Evolutionary conservation across 2,113 vertebrate genomes (phyloP), one percentile per base, ranked within the genome.

Genomic region (Melanerpes aurifrons): DNA sequence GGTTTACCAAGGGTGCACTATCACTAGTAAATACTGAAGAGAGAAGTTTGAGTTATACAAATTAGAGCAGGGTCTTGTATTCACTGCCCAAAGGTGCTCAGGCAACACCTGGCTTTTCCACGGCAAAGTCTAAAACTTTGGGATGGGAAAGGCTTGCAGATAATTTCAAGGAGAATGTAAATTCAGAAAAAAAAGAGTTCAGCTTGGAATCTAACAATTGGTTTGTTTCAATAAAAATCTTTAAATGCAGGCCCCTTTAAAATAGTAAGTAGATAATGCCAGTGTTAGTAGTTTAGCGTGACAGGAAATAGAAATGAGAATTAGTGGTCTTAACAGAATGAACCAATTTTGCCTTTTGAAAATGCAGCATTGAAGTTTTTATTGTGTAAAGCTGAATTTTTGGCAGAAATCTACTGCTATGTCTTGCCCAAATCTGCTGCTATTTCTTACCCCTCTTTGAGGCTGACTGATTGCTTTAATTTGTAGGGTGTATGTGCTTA

Each of bases 401-500:
- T 91, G 61, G 67, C 85, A 90, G 64, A 29, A 84, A 28, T 28
- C 16, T 84, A 21, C 54, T 68, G 78, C 4, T 89, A 64, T 74
- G 91, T 87, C 72, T 93, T 87, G 45, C 58, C 72, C 28, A 53
- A 37, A 10, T 28, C 18, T 84, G 21, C 54, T 68, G 78, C 4
- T 87, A 68, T 74, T 93, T 87, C 72, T 93, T 87, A 37, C 62
- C 72, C 25, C 53, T 93, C 72, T 94, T 93, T 79, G 93, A 94
- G 82, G 64, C 82, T 94, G 92, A 91, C 75, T 92, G 93, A 95
- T 92, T 66, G 54, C 92, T 93, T 96, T 96, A 96, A 96, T 96
- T 95, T 95, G 90, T 95, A 74, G 87, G 79, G 72, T 92, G 92
- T 71, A 61, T 86, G 53, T 76, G 96, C 82, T 86, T 73, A 67